A percentile compares a stretch with the other conserved stretches of the same genome.
phyloP scores from a whole-genome alignment of 1,140 invertebrate genomes.

The Probaryconus sp. region DNA sequence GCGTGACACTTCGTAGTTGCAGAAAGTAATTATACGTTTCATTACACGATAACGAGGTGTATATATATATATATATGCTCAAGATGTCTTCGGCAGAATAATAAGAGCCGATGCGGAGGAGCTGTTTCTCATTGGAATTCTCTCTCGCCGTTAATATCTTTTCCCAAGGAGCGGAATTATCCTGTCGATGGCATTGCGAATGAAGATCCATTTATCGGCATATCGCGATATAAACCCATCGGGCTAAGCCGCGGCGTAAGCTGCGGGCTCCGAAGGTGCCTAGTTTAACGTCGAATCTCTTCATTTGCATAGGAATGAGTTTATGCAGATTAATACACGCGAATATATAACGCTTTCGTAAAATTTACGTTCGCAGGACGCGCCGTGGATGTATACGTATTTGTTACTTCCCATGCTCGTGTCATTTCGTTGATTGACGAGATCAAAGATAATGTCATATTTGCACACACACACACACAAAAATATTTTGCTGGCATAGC shows the following conservation, averaged over 20 bases:
- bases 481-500: background rate
- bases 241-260: conserved; percentile 62
- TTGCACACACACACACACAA: too few relatives aligned
- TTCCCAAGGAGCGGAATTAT: conserved; percentile 63
- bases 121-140: conserved; percentile 50
- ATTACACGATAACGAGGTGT: conserved; percentile 34
- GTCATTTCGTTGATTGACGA: conserved; percentile 25
- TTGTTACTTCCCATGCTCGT: conserved; percentile 40
- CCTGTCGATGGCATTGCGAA: conserved; percentile 66
- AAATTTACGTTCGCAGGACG: conserved; percentile 33
- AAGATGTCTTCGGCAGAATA: conserved; percentile 15
- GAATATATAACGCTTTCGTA: conserved; percentile 64
- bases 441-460: conserved; percentile 22
- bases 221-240: conserved; percentile 61
- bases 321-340: conserved; percentile 78
- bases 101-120: conserved; percentile 15
- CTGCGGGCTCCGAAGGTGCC: conserved; percentile 58
- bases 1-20: conserved; percentile 13
- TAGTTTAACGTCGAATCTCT: conserved; percentile 72
- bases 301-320: conserved; percentile 78
- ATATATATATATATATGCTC: conserved; percentile 1
- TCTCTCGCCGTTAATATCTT: conserved; percentile 48
- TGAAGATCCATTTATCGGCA: conserved; percentile 68
- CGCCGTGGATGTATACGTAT: conserved; percentile 21
- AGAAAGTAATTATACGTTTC: conserved; percentile 26